Evolutionary conservation across 2,113 vertebrate genomes (phyloP), one percentile per base, ranked within the genome.

Genomic region (Salvelinus alpinus): DNA sequence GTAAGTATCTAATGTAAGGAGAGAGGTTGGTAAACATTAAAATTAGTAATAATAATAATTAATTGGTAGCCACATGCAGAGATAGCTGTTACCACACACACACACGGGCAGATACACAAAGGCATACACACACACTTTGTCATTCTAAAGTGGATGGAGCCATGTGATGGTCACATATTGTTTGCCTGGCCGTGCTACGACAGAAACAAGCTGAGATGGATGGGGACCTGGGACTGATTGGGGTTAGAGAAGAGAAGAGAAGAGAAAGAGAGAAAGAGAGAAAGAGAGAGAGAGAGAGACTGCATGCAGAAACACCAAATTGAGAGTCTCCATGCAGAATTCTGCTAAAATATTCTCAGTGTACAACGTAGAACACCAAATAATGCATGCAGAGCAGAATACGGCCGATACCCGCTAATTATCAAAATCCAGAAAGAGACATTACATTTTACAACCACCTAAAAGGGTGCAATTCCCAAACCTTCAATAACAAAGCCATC

Each of bases 1-100:
- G 90, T 92, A 91, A 92, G 91, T 92, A 90, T 91, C 89, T 92
- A 90, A 90, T 90, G 90, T 91, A 88, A 86, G 90, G 84, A 88
- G 87, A 91, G 90, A 85, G 68, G 68, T 44, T 14, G 8, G 68
- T 70, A 70, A 70, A 70, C 38, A 22, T 13, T 70, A n/a, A 70
- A 92, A 89, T 92, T 90, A 92, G 90, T 82, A 88, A 82, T 91
- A 92, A 91, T 92, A 34, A 34, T 34, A 34, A 34, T 34, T 90
- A 92, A 92, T 91, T 88, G 89, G 82, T 89, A 83, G 85, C 78
- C 85, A 71, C 62, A 38, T 62, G 86, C 88, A 84, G 90, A 82
- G 81, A 82, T 82, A 87, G 83, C 82, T 90, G 91, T 88, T 86
- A 81, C 88, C 90, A 90, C 90, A 89, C 91, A 91, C 90, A 88